These are phyloP conservation scores for Promerops cafer DNA, from an alignment of 2,113 vertebrate species.

Conservation along the genomic window DNA sequence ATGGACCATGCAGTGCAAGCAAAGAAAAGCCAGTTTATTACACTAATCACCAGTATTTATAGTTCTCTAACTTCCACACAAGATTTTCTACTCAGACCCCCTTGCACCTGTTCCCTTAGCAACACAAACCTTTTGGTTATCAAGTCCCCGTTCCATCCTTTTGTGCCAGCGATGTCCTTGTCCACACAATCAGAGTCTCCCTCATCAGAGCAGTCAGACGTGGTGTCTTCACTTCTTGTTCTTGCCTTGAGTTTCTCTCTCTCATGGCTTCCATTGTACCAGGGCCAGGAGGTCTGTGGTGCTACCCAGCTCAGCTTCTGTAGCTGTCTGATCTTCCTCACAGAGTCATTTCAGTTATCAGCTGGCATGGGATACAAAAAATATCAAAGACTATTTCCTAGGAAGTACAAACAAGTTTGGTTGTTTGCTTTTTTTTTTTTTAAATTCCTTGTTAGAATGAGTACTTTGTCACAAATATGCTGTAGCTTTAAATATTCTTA, in stretches of 20 bases:
- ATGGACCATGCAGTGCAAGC: not conserved
- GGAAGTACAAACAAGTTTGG: not conserved
- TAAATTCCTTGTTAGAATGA: not conserved
- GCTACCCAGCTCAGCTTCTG: not conserved
- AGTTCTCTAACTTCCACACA: not conserved
- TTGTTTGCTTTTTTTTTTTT: not conserved
- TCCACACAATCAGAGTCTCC: not conserved
- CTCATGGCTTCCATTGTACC: not conserved
- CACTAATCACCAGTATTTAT: not conserved
- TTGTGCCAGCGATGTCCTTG: rapidly evolving
- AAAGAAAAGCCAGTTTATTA: not conserved
- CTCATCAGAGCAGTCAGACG: not conserved
- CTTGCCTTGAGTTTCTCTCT: not conserved
- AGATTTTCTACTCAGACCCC: not conserved
- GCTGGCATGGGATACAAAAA: not conserved
- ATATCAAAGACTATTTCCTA: not conserved
- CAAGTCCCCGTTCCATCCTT: not conserved
- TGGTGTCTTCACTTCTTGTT: not conserved
- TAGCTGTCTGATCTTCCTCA: not conserved
- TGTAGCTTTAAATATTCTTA: not conserved
- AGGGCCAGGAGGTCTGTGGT: not conserved
- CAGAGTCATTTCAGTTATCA: not conserved
- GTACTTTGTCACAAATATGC: not conserved
- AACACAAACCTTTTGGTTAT: no score
- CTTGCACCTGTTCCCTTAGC: not conserved